These are phyloP conservation scores for Chelon auratus DNA, from an alignment of 2,797 vertebrate genomes.

Conservation along the genomic window DNA sequence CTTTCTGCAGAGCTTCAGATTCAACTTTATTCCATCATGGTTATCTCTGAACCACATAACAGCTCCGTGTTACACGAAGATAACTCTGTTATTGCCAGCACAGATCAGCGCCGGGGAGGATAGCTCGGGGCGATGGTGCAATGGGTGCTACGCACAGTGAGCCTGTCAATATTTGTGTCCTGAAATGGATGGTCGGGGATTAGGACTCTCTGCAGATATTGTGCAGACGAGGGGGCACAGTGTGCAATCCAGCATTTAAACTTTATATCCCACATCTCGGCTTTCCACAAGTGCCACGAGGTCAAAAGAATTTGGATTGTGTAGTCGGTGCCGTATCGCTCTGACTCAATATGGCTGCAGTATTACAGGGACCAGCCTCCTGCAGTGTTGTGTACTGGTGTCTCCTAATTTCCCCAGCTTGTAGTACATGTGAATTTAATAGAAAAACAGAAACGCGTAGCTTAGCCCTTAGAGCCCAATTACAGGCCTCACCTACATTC, in stretches of 20 bases:
- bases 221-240: conserved; percentile 23
- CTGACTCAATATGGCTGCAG: conserved; percentile 36
- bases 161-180: conserved; percentile 50
- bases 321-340: conserved; percentile 28
- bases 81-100: conserved; percentile 10
- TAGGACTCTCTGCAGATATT: conserved; percentile 58
- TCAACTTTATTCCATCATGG: conserved; percentile 10
- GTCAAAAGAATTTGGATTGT: conserved; percentile 17
- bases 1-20: conserved; percentile 15
- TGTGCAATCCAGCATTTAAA: conserved; percentile 48
- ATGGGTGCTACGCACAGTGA: conserved; percentile 22
- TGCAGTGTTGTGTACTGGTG: background rate
- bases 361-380: conserved; percentile 21
- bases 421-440: conserved; percentile 58
- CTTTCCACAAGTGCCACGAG: conserved; percentile 18
- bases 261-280: conserved; percentile 31
- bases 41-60: conserved; percentile 34
- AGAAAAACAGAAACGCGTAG: conserved; percentile 38
- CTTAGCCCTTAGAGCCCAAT: conserved; percentile 65
- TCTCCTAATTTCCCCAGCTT: conserved; percentile 44
- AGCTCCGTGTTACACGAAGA: conserved; percentile 22
- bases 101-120: conserved; percentile 1
- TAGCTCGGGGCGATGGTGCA: conserved; percentile 24
- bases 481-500: conserved; percentile 54
- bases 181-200: conserved; percentile 51